phyloP scores from a whole-genome alignment of 2,888 invertebrate species.

The Morpho helenor region DNA sequence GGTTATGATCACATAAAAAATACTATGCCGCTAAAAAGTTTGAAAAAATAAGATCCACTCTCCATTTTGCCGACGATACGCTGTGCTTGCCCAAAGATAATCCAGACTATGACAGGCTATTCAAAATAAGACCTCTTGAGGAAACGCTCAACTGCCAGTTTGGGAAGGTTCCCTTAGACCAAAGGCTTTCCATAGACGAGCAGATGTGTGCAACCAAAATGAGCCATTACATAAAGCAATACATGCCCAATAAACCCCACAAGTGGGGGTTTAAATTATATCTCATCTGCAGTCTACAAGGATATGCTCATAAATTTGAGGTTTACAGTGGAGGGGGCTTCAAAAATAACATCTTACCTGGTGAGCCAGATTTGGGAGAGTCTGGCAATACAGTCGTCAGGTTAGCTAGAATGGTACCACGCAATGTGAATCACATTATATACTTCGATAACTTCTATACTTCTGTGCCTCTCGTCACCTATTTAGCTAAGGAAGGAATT shows the following conservation, averaged over 20 bases:
- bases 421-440: conserved; percentile 35
- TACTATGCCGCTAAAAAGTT: conserved; percentile 35
- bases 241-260: conserved; percentile 38
- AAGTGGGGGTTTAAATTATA: conserved; percentile 39
- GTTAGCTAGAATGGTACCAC: conserved; percentile 34
- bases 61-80: conserved; percentile 33
- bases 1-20: conserved; percentile 37
- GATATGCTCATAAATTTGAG: conserved; percentile 22
- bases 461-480: conserved; percentile 12
- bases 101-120: conserved; percentile 33
- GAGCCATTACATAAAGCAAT: conserved; percentile 37
- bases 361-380: conserved; percentile 37
- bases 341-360: conserved; percentile 30
- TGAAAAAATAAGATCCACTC: conserved; percentile 35
- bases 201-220: conserved; percentile 41
- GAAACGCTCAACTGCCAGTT: conserved; percentile 26
- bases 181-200: conserved; percentile 36
- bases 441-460: conserved; percentile 36
- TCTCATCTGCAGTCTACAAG: conserved; percentile 33
- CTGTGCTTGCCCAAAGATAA: conserved; percentile 31
- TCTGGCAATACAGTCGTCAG: conserved; percentile 35
- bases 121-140: conserved; percentile 33
- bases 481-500: conserved; percentile 18
- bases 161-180: conserved; percentile 34
- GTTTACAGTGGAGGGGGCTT: conserved; percentile 31